These are phyloP conservation scores for Helostoma temminkii DNA, from an alignment of 2,797 vertebrate genomes.

Conservation along the genomic window DNA sequence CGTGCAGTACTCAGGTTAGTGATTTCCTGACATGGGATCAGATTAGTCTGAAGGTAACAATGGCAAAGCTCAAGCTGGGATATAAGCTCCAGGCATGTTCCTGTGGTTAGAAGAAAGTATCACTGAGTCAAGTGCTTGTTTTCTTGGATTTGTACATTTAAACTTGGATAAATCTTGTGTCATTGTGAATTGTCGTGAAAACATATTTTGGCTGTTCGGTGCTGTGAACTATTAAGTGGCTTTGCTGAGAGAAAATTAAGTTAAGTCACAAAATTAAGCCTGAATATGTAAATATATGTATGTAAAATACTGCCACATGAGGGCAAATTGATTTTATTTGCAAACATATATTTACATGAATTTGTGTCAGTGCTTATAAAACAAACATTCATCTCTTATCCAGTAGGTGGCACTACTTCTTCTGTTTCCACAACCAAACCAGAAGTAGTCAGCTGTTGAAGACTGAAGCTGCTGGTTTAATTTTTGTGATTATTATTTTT, in stretches of 20 bases:
- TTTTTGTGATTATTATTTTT: neutral
- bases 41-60: too few species aligned
- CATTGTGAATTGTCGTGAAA: neutral
- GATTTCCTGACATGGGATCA: too few species aligned
- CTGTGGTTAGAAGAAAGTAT: slow-evolving; percentile 17
- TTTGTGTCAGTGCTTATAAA: neutral
- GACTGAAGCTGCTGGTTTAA: neutral
- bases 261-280: too few species aligned
- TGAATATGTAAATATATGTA: too few species aligned
- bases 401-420: slow-evolving; percentile 50
- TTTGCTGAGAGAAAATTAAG: too few species aligned
- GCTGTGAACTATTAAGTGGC: too few species aligned
- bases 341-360: neutral
- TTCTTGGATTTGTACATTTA: neutral
- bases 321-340: neutral
- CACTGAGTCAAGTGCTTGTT: neutral
- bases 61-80: too few species aligned
- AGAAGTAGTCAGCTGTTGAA: neutral
- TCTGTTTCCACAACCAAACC: neutral
- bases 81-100: slow-evolving; percentile 28
- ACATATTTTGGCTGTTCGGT: neutral
- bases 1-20: too few species aligned
- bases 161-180: slow-evolving; percentile 2
- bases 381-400: neutral
- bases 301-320: too few species aligned